Base-by-base conservation (phyloP, 2,797 vertebrate species). In the Urocyon cinereoargenteus region DNA sequence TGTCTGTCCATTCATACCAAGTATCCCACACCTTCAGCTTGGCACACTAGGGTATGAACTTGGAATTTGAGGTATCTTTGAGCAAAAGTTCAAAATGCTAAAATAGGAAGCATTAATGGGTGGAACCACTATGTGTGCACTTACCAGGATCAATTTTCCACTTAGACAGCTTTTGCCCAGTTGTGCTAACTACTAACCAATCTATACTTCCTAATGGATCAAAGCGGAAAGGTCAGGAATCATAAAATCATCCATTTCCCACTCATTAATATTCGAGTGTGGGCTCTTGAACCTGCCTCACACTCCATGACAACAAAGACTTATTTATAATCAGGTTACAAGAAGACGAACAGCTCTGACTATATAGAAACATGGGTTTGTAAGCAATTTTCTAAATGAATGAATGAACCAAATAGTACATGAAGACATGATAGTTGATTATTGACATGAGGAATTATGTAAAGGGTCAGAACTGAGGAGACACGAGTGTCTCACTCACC, bases 71-170 rank as follows among this genome's bases (percentile, higher is more conserved):
- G 97, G 97, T 96, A 96, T 97, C 89, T 93, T 66, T 77, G 90
- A 98, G 90, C 94, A 97, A 97, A 98, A 98, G 98, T 98, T 98
- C 98, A 98, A 97, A 97, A 97, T 97, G 95, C 97, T 99, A 98
- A 98, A 98, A 94, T 3, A 88, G 88, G 92, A 97, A 94, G 90
- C 97, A 97, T 97, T 98, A 98, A 97, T 24, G 86, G 84, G 95
- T 97, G 92, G 97, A 98, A 97, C 87, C 97, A 97, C 98, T 95
- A 90, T 93, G 96, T 14, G 55, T 97, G 97, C 98, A 98, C 98
- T 99, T 98, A 98, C 96, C 51, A 94, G 96, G 98, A 99, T 99
- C 98, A 98, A 98, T 99, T 98, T 98, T 98, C 98, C 98, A 98
- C 98, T 98, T 98, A 98, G 97, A 97, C 93, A 98, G 98, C 97